phyloP scores from a whole-genome alignment of 2,113 vertebrate genomes.

The Gymnarchus niloticus region DNA sequence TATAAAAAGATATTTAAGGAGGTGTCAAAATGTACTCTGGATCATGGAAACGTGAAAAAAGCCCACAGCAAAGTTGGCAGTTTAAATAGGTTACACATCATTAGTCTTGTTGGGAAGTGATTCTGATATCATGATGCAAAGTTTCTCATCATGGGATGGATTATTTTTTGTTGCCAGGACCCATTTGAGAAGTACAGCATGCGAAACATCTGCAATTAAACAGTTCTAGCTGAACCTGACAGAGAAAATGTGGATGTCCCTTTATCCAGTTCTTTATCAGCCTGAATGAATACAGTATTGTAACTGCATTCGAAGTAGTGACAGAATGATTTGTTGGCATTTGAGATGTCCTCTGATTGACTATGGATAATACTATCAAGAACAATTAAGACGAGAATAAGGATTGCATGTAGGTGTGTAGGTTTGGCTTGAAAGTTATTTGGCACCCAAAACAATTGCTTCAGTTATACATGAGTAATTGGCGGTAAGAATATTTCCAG shows the following conservation, averaged over 20 bases:
- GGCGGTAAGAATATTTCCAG: too few relatives aligned
- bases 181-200: background rate
- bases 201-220: background rate
- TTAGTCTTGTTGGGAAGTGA: background rate
- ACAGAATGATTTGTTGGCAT: background rate
- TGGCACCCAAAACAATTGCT: background rate
- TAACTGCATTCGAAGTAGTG: background rate
- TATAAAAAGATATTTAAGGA: background rate
- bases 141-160: background rate
- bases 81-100: background rate
- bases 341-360: too few relatives aligned
- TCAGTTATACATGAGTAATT: background rate
- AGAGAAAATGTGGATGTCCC: background rate
- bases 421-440: too few relatives aligned
- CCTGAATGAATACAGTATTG: background rate
- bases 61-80: background rate
- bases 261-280: background rate
- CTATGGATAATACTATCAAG: too few relatives aligned
- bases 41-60: background rate
- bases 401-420: too few relatives aligned
- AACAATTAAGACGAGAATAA: background rate
- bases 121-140: background rate
- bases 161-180: background rate
- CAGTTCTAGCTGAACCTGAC: background rate
- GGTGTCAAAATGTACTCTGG: background rate